Base-by-base conservation (phyloP, 2,888 invertebrate species). In the Rhagophthalmus giganteus region DNA sequence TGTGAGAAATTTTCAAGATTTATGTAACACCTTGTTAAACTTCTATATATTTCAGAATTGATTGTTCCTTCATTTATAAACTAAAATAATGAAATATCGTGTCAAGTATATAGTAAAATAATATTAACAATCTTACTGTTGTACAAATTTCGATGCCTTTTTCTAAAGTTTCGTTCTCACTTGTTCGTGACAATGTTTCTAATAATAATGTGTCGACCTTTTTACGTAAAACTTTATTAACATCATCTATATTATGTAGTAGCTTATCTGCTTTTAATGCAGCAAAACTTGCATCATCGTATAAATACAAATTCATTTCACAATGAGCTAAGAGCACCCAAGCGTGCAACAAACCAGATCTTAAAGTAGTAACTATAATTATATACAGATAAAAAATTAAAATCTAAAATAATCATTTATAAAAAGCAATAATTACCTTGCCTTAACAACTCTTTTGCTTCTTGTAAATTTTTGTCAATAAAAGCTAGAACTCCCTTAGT, bases 401-500 rank as follows among this genome's bases (percentile, higher is more conserved):
- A 11, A n/a, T 7, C 13, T 28, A 14, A 9, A 39, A 39, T 28
- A 28, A 9, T 28, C n/a, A 38, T 26, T 26, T 9, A 20, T 10
- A 24, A 26, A 26, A 12, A 13, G 3, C 8, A 27, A n/a, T 27
- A 2, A 13, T 10, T 64, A 75, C 75, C 72, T 64, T 72, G 69
- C 33, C 74, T 70, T 8, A 82, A 68, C 55, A 76, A 61, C 46
- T 81, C 77, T 55, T 79, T 74, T 0, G 87, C 81, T 53, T 81
- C 78, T 11, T 81, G 64, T 59, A 79, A 80, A 46, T 81, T 74
- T 12, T 78, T 73, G 33, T 77, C 73, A 10, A 79, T 72, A 69
- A 76, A 82, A 10, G 74, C 69, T 42, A 81, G 67, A 51, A 85
- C 80, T 24, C 82, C 82, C 72, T 80, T 80, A 1, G 87, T 79